Evolutionary conservation across 92 coral and sea anemone genomes (phyloP).

Genomic region (Metridium senile): DNA sequence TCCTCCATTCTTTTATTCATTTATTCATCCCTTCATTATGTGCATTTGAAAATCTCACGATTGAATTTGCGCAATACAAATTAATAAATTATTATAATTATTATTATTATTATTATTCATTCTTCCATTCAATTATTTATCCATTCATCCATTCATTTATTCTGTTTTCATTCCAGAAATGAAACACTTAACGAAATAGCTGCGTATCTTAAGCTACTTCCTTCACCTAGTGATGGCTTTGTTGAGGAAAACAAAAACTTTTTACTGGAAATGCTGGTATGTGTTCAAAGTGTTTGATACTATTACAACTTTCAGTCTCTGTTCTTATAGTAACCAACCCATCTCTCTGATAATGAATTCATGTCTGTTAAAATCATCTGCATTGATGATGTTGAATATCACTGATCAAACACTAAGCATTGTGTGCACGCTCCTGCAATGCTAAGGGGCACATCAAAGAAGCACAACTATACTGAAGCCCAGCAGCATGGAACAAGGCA

Average conservation of each 20-base stretch:
- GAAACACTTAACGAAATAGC: slow-evolving; percentile 87
- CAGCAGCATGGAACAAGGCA: too few relatives aligned
- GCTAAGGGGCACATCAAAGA: too few relatives aligned
- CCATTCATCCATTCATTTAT: neutral
- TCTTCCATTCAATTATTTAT: too few relatives aligned
- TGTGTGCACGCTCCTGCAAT: too few relatives aligned
- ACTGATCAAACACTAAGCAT: too few relatives aligned
- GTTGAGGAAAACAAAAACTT: slow-evolving; percentile 76
- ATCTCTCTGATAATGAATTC: neutral
- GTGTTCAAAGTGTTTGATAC: neutral
- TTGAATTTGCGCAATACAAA: too few relatives aligned
- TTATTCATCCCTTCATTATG: neutral
- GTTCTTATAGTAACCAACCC: too few relatives aligned
- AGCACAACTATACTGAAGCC: too few relatives aligned
- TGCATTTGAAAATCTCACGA: too few relatives aligned
- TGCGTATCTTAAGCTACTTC: slow-evolving; percentile 86
- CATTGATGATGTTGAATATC: too few relatives aligned
- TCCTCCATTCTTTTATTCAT: neutral
- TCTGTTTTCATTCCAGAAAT: slow-evolving; percentile 44
- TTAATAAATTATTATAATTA: neutral
- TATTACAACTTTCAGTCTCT: too few relatives aligned
- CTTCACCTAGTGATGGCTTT: slow-evolving; percentile 67
- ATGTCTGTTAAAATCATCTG: neutral
- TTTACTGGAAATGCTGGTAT: slow-evolving; percentile 86
- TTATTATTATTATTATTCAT: neutral